Evolutionary conservation across 2,113 vertebrate species (phyloP).

Genomic region (Merops nubicus): DNA sequence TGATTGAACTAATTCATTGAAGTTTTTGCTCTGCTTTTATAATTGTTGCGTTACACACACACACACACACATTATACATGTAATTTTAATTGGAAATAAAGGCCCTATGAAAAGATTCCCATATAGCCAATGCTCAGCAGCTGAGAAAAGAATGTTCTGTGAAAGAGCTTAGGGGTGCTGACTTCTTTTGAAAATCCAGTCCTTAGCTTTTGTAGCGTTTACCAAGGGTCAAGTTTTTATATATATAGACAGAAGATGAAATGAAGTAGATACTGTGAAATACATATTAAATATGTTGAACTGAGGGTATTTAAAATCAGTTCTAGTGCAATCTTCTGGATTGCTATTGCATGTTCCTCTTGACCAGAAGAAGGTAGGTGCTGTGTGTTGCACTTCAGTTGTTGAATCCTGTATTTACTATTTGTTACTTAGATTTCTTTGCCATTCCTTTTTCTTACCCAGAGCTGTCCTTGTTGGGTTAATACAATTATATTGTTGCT

Average conservation of each 20-base stretch:
- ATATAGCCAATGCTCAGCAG: neutral
- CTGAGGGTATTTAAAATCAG: neutral
- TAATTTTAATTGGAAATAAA: neutral
- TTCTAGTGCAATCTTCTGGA: neutral
- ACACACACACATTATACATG: neutral
- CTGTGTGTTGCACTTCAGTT: neutral
- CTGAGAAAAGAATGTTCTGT: neutral
- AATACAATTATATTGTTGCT: neutral
- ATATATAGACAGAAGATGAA: too few relatives aligned
- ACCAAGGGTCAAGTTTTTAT: neutral
- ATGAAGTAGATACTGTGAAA: neutral
- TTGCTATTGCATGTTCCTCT: neutral
- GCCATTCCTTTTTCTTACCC: neutral
- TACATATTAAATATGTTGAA: neutral
- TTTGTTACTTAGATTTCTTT: neutral
- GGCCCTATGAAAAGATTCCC: neutral
- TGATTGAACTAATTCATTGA: neutral
- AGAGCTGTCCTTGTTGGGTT: neutral
- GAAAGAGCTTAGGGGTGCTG: neutral
- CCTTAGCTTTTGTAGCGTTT: neutral
- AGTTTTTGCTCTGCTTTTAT: neutral
- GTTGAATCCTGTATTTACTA: neutral
- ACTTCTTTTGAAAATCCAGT: neutral
- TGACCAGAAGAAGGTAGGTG: neutral
- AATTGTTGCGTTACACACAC: neutral